These are phyloP conservation scores for Chromis chromis DNA, from an alignment of 2,797 vertebrate species.

Conservation along the genomic window DNA sequence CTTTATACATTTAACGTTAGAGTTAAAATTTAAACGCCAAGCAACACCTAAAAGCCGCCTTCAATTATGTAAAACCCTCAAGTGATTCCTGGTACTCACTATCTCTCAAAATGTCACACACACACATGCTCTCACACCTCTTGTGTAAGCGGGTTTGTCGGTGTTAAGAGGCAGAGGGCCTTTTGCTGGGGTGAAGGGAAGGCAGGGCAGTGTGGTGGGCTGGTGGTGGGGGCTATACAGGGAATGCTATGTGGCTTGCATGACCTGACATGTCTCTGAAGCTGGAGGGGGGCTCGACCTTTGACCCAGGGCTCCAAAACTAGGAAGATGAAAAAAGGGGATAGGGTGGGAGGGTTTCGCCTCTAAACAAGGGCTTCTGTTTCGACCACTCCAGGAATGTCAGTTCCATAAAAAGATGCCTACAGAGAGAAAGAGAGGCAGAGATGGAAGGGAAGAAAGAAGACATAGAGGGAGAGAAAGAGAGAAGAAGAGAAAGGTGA, in stretches of 20 bases:
- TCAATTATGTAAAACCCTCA: conserved; percentile 36
- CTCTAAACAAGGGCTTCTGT: conserved; percentile 88
- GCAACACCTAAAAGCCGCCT: conserved; percentile 28
- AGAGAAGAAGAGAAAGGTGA: conserved; percentile 5
- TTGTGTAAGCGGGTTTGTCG: conserved; percentile 72
- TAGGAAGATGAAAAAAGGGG: conserved; percentile 87
- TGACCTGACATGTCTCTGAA: conserved; percentile 90
- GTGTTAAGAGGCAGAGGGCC: conserved; percentile 69
- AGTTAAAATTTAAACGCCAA: not conserved
- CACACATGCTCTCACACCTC: conserved; percentile 72
- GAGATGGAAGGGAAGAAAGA: conserved; percentile 14
- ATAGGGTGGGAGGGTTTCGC: conserved; percentile 80
- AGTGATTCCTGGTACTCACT: conserved; percentile 52
- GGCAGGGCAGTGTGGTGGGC: conserved; percentile 22
- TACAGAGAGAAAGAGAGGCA: conserved; percentile 62
- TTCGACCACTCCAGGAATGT: conserved; percentile 85
- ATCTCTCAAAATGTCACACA: conserved; percentile 60
- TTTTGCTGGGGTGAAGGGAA: conserved; percentile 59
- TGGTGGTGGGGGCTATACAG: conserved; percentile 76
- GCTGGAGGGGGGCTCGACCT: conserved; percentile 87
- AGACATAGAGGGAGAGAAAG: not conserved
- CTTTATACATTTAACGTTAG: not conserved
- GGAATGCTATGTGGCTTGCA: conserved; percentile 87
- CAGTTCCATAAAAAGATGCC: conserved; percentile 85
- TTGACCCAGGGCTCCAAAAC: conserved; percentile 85